Base-by-base conservation (phyloP, 2,888 invertebrate genomes). In the Leptinotarsa juncta region DNA sequence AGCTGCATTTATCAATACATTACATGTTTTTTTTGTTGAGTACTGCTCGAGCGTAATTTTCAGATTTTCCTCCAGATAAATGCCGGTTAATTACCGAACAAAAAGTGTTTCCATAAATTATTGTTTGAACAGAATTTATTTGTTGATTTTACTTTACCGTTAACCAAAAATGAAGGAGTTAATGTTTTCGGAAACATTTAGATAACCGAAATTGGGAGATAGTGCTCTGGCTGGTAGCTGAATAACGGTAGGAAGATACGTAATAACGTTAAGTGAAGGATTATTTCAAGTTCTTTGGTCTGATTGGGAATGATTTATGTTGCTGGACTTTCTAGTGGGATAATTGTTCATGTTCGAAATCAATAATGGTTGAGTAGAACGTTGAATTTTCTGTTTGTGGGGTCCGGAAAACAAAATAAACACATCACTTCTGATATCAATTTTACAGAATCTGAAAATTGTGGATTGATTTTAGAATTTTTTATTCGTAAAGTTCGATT, bases 1-100 rank as follows among this genome's bases (percentile, higher is more conserved):
- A 81, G 75, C 82, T 77, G 83, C 80, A 81, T 82, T 82, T 82
- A 82, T 82, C 83, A 82, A 81, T 82, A 82, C 81, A 79, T 82
- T 81, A 82, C 80, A 79, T 76, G 70, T 71, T 78, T 80, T 82
- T 82, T 82, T 81, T 55, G 62, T 72, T 48, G 67, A 73, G 73
- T 74, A 77, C 73, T 67, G 57, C 71, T 70, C 76, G 71, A 74
- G 71, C 74, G 79, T 75, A 79, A 79, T 79, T 78, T 79, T 76
- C 71, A 71, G 78, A 79, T 79, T 79, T 76, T 74, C 79, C 73
- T 67, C 71, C 71, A 77, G 77, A 77, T 79, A 79, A 79, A 78
- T 77, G 67, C 72, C 53, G 67, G 74, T 78, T 79, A 79, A 79
- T 77, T 77, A 74, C 77, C 72, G 73, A 70, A 75, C 74, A 73